Evolutionary conservation across 2,888 invertebrate species (phyloP).

Genomic region (Oxystoma pomonae): DNA sequence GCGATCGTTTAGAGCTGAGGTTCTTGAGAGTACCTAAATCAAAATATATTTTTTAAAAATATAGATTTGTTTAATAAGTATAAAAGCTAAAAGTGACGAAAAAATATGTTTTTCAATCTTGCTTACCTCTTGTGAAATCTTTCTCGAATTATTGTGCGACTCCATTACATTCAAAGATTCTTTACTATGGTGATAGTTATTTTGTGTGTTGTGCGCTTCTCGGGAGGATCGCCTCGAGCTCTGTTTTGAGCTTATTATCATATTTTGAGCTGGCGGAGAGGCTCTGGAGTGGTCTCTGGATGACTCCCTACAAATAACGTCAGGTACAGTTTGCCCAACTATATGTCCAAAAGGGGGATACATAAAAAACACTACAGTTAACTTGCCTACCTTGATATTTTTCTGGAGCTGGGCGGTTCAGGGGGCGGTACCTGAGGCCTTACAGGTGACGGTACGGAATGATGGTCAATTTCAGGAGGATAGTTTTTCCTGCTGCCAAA

Average conservation of each 20-base stretch:
- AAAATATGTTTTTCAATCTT: no score
- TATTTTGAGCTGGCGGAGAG: constrained; percentile 28
- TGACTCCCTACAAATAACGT: constrained; percentile 19
- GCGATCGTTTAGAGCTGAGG: constrained; percentile 82
- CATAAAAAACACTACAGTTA: no score
- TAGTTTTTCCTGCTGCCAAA: constrained; percentile 41
- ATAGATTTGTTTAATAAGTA: no score
- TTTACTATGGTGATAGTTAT: not conserved
- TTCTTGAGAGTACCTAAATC: constrained; percentile 68
- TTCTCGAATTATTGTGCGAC: constrained; percentile 17
- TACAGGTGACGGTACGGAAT: constrained; percentile 38
- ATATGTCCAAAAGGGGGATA: no score
- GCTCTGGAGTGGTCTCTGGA: constrained; percentile 28
- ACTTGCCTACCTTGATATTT: constrained; percentile 34
- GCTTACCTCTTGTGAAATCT: constrained; percentile 28
- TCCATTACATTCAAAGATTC: constrained; percentile 2
- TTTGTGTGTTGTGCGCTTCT: constrained; percentile 27
- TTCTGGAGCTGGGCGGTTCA: constrained; percentile 57
- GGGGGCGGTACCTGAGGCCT: constrained; percentile 63
- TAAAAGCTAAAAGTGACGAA: no score
- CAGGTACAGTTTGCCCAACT: no score
- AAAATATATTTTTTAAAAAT: no score
- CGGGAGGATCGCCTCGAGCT: constrained; percentile 44
- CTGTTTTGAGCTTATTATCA: constrained; percentile 27
- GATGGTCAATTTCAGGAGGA: constrained; percentile 41